These are phyloP conservation scores for Drosophila mayri DNA, from an alignment of 1,140 invertebrate genomes.

Conservation along the genomic window DNA sequence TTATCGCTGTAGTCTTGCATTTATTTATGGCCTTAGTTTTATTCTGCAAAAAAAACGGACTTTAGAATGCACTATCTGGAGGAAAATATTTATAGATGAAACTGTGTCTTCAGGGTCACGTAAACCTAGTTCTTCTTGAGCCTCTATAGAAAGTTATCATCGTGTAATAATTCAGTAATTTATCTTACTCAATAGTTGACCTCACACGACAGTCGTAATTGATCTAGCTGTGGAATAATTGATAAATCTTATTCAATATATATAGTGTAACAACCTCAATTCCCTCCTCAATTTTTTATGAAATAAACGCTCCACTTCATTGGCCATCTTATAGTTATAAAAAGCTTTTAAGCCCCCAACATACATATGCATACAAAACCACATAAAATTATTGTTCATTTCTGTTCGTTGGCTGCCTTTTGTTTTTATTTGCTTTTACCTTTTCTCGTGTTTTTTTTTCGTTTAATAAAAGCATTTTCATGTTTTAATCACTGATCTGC, in stretches of 20 bases:
- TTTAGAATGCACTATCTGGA: slow-evolving; percentile 3
- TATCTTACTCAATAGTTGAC: slow-evolving; percentile 28
- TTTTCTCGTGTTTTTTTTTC: slow-evolving; percentile 10
- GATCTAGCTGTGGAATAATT: neutral
- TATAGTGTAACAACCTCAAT: neutral
- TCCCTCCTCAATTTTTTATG: neutral
- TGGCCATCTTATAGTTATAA: neutral
- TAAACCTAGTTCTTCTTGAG: neutral
- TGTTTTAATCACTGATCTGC: slow-evolving; percentile 78
- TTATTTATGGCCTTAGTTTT: slow-evolving; percentile 3
- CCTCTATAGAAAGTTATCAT: neutral
- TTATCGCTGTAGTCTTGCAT: slow-evolving; percentile 13
- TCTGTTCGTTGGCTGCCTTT: slow-evolving; percentile 16
- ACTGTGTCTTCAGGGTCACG: neutral
- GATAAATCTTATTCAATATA: slow-evolving; percentile 5
- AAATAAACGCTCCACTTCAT: neutral
- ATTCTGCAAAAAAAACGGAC: slow-evolving; percentile 3
- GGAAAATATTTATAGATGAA: slow-evolving; percentile 10
- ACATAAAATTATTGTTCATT: slow-evolving; percentile 42
- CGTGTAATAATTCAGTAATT: neutral
- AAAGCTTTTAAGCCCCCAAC: neutral
- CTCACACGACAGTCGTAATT: slow-evolving; percentile 28
- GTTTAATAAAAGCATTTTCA: slow-evolving; percentile 71
- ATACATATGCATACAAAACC: slow-evolving; percentile 9
- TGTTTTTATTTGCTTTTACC: slow-evolving; percentile 20